phyloP scores from a whole-genome alignment of 2,113 vertebrate species.

The Lagenorhynchus albirostris region DNA sequence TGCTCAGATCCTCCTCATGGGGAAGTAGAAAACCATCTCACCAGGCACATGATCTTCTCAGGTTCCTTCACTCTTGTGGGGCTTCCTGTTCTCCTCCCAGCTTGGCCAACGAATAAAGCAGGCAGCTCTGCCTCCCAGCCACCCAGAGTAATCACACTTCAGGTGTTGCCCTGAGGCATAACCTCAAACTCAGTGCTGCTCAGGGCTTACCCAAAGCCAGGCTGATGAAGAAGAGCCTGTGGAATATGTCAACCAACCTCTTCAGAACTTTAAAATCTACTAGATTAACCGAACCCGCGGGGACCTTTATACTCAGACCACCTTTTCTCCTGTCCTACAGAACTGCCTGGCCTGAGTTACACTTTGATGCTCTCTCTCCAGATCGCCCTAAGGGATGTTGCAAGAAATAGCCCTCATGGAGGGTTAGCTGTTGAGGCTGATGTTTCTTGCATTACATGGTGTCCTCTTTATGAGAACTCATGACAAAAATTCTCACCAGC shows the following conservation, averaged over 20 bases:
- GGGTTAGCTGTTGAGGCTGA: fast-evolving
- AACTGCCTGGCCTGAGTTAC: neutral
- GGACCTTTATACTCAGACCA: no score
- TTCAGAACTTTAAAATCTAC: neutral
- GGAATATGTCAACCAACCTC: fast-evolving
- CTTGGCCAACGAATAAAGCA: neutral
- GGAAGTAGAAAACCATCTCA: neutral
- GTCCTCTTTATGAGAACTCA: neutral
- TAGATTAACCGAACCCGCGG: neutral
- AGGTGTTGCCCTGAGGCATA: fast-evolving
- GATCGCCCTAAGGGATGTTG: neutral
- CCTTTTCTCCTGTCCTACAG: neutral
- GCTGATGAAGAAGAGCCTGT: no score
- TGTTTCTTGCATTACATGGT: fast-evolving
- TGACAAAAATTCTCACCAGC: neutral
- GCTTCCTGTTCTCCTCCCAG: no score
- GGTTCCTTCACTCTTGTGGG: no score
- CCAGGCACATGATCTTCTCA: neutral
- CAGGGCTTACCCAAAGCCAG: neutral
- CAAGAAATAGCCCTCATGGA: fast-evolving
- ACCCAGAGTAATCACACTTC: neutral
- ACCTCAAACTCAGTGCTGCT: neutral
- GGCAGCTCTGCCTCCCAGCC: no score
- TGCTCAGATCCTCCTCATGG: neutral
- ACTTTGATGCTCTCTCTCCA: fast-evolving